Evolutionary conservation across 2,113 vertebrate species (phyloP), one percentile per base, ranked within the genome.

Genomic region (Periophthalmodon schlosseri): DNA sequence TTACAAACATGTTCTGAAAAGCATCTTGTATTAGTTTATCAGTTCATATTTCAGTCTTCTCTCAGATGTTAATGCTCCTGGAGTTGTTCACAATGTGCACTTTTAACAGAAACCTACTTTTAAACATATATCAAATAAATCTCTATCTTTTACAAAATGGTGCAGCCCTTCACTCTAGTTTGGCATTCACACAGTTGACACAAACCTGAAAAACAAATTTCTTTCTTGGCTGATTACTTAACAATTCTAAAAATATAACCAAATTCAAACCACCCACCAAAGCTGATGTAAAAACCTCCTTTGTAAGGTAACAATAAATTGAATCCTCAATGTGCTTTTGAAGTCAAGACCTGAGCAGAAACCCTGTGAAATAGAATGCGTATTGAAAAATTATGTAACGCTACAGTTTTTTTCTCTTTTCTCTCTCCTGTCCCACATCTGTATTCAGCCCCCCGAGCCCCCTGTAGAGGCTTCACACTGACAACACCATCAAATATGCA

Each of bases 401-500:
- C 56, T 56, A n/a, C 56, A 23, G 34, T 15, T 60, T n/a, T 39
- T 15, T 63, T 56, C 47, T 58, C 11, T 54, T 54, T 58, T 36
- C 58, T 39, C 39, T 20, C 5, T 34, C 28, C 16, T 46, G n/a
- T 47, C 2, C 60, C 63, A 54, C n/a, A 39, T 73, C 28, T 75
- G 18, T 10, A 65, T 24, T n/a, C 63, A 34, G 34, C 63, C 33
- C 63, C 63, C 33, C 0, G 34, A 70, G 3, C 50, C 58, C 69
- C 68, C 0, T 18, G 28, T 23, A 56, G 66, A 72, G 28, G 11
- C 56, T 75, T 47, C 68, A 52, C 46, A 23, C 44, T 44, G 39
- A 76, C 70, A 68, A 33, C 20, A 74, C 52, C 24, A 65, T 76
- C 57, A 74, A 70, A 58, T 68, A 75, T 67, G 60, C 63, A 63